Conservation (phyloP, 2,888 invertebrate species). For the Adelognathus sp. region DNA sequence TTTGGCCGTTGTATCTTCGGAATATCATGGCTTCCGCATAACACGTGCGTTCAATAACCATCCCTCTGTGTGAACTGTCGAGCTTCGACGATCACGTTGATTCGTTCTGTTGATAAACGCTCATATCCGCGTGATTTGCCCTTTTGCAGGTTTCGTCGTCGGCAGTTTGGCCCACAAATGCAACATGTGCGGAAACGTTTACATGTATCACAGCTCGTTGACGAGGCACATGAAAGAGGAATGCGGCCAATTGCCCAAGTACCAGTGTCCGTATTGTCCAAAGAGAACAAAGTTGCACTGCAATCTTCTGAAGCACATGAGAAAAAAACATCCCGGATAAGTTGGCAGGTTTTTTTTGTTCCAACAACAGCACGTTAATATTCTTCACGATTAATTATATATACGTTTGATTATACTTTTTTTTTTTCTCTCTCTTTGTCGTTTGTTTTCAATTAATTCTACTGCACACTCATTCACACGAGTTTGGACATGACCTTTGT, state of each 20-base stretch:
- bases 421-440: not conserved
- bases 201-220: slow-evolving; percentile 74
- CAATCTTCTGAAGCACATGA: slow-evolving; percentile 78
- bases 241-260: slow-evolving; percentile 76
- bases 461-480: not conserved
- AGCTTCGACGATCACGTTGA: slow-evolving; percentile 7
- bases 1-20: not conserved
- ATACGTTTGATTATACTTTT: not conserved
- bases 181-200: slow-evolving; percentile 73
- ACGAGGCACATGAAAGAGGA: slow-evolving; percentile 75
- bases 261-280: slow-evolving; percentile 77
- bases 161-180: slow-evolving; percentile 66
- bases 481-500: slow-evolving; percentile 24
- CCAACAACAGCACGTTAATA: slow-evolving; percentile 28
- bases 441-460: not conserved
- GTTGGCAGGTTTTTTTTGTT: not conserved
- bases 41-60: slow-evolving; percentile 38
- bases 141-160: slow-evolving; percentile 71
- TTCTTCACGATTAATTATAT: slow-evolving; percentile 22
- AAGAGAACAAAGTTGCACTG: slow-evolving; percentile 76
- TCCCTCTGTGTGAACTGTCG: not conserved
- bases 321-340: slow-evolving; percentile 67
- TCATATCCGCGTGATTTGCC: slow-evolving; percentile 46
- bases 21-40: slow-evolving; percentile 37
- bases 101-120: not conserved